These are phyloP conservation scores for Alloscopus bannaensis DNA, from an alignment of 2,888 invertebrate genomes.

Conservation along the genomic window DNA sequence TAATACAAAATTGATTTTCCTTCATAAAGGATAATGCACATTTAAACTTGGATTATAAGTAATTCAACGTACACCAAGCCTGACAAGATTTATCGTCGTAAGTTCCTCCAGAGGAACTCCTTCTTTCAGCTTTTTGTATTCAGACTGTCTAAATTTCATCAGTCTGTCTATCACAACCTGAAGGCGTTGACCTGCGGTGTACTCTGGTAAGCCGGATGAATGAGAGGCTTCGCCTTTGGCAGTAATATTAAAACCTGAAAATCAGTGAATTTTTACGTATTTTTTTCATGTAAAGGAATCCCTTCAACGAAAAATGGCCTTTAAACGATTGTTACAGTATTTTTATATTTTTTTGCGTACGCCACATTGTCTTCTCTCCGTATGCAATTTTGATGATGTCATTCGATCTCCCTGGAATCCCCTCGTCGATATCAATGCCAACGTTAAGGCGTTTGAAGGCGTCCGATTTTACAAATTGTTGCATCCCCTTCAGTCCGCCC, in stretches of 20 bases:
- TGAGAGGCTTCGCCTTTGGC: slow-evolving; percentile 91
- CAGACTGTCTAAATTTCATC: slow-evolving; percentile 81
- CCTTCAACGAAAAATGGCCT: neutral
- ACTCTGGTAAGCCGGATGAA: slow-evolving; percentile 86
- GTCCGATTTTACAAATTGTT: slow-evolving; percentile 82
- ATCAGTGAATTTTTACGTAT: neutral
- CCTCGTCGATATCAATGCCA: slow-evolving; percentile 92
- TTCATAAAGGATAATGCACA: neutral
- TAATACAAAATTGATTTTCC: neutral
- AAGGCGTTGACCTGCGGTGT: slow-evolving; percentile 90
- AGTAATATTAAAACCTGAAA: slow-evolving; percentile 84
- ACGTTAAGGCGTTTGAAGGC: slow-evolving; percentile 87
- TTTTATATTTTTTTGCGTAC: no score
- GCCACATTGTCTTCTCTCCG: slow-evolving; percentile 29
- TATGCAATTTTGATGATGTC: no score
- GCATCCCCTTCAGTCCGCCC: slow-evolving; percentile 89
- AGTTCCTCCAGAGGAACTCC: slow-evolving; percentile 80
- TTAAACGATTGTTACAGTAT: no score
- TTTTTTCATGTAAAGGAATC: neutral
- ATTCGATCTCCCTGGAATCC: no score
- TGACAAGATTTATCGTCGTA: slow-evolving; percentile 26
- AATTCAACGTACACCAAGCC: slow-evolving; percentile 28
- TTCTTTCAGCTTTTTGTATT: slow-evolving; percentile 82
- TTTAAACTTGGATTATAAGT: neutral
- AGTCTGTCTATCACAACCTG: slow-evolving; percentile 84